Evolutionary conservation across 1,140 invertebrate genomes (phyloP), one percentile per base, ranked within the genome.

Genomic region (Heliothis virescens): DNA sequence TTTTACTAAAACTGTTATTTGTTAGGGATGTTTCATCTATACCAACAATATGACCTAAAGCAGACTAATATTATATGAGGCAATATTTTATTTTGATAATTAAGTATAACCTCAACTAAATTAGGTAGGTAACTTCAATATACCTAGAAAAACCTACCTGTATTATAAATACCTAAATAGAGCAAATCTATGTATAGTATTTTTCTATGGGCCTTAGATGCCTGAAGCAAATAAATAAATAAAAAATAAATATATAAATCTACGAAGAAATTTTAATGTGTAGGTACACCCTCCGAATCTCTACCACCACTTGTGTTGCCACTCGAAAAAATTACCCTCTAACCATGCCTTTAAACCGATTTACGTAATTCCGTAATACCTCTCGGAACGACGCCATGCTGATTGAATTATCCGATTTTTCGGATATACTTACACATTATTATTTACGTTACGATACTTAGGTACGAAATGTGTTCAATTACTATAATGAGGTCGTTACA

Each of bases 301-400:
- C 41, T 47, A 47, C 52, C 21, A 18, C 76, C 60, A 48, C 81
- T 83, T 59, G 48, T 79, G 71, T 60, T 57, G 67, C 69, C 73
- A 74, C 81, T 85, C 73, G 83, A 79, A 81, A 85, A 83, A 85
- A 82, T 85, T 85, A 82, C 81, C 79, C 76, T 21, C 76, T 11
- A 71, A 79, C 72, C 75, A 81, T 73, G 62, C 48, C 63, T 78
- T 73, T 53, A 74, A 83, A 63, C 50, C 29, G 59, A 79, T 82
- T 82, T 80, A 52, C 73, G 21, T 60, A 57, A 16, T 41, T 41
- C 34, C 34, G 73, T 79, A 74, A 77, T 77, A 60, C 34, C 57
- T 18, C 48, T 76, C 47, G 50, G 55, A 77, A 81, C 63, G 53
- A 15, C 55, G 72, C 69, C 26, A 63, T 62, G 41, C 34, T 10